Percentiles rank a stretch among this genome's conserved stretches.
These are phyloP conservation scores for Drosophila fuyamai DNA, from an alignment of 1,140 invertebrate genomes.

Conservation along the genomic window DNA sequence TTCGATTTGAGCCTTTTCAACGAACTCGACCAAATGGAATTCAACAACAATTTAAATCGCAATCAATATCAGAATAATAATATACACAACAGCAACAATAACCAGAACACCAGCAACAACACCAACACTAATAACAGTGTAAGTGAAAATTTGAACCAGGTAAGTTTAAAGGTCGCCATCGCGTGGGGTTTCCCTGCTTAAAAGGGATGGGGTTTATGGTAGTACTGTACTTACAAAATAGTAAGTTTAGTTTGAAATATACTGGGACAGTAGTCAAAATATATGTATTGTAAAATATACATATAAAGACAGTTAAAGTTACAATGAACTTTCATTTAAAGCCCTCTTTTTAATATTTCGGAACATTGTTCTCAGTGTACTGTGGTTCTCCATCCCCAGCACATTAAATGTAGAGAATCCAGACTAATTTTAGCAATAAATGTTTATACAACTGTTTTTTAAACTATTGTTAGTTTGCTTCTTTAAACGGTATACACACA, in stretches of 20 bases:
- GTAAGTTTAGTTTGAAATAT: no score
- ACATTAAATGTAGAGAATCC: neutral
- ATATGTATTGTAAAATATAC: no score
- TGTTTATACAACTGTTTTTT: conserved; percentile 46
- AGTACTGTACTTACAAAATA: no score
- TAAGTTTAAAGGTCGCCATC: conserved; percentile 29
- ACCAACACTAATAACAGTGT: conserved; percentile 56
- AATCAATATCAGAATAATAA: conserved; percentile 69
- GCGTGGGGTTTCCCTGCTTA: neutral
- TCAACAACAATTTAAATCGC: conserved; percentile 68
- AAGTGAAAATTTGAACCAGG: conserved; percentile 69
- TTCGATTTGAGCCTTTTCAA: conserved; percentile 74
- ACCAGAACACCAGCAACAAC: conserved; percentile 48
- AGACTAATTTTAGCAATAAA: neutral
- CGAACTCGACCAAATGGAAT: conserved; percentile 83
- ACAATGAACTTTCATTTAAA: no score
- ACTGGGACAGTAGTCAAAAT: no score
- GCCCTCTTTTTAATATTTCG: no score
- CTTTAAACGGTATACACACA: neutral
- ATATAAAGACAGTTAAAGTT: no score
- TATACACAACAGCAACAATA: conserved; percentile 38
- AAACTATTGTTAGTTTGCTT: neutral
- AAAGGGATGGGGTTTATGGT: neutral
- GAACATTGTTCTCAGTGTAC: no score
- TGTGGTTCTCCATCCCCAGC: no score